phyloP scores from a whole-genome alignment of 2,797 vertebrate genomes.

The Cynopterus sphinx region DNA sequence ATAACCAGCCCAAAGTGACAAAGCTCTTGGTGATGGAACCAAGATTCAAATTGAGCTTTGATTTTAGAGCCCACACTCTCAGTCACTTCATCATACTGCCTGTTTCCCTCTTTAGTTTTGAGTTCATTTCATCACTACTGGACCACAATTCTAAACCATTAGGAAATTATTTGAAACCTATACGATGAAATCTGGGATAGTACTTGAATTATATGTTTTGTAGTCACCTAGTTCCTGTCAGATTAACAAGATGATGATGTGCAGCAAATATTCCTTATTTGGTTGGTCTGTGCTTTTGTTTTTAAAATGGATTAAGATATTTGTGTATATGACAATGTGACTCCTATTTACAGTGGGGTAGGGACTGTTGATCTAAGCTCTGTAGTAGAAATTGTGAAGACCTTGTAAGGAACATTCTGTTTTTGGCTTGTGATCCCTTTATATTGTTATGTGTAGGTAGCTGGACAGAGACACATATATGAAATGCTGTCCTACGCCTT shows the following conservation, averaged over 20 bases:
- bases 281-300: background rate
- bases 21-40: background rate
- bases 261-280: background rate
- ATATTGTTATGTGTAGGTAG: background rate
- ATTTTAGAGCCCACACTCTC: background rate
- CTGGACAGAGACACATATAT: fast-evolving
- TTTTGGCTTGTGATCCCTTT: background rate
- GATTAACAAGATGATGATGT: background rate
- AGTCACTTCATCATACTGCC: background rate
- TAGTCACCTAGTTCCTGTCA: background rate
- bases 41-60: background rate
- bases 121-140: background rate
- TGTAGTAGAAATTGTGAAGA: background rate
- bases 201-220: slow-evolving; percentile 3
- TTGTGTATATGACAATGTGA: background rate
- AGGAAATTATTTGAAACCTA: background rate
- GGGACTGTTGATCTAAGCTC: background rate
- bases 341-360: background rate
- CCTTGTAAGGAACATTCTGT: background rate
- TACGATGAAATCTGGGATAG: background rate
- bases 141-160: background rate
- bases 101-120: background rate
- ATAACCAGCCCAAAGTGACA: background rate
- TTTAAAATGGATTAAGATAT: background rate
- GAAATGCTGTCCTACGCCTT: background rate